phyloP scores from a whole-genome alignment of 2,888 invertebrate species.

The Microchrysa polita region DNA sequence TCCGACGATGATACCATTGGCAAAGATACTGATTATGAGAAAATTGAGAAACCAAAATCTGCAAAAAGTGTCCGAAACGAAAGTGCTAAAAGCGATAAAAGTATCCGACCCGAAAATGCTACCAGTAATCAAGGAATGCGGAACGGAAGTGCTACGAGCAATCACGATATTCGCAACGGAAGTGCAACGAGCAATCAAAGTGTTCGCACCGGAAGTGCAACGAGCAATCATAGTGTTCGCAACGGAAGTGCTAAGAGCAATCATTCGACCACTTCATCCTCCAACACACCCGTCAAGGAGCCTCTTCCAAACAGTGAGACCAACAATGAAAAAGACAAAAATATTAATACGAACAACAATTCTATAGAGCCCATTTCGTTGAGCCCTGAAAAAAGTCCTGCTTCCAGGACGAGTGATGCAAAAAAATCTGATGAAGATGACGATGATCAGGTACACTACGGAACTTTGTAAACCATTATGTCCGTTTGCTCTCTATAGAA shows the following conservation, averaged over 20 bases:
- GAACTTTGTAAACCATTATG: slow-evolving; percentile 60
- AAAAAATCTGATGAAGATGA: slow-evolving; percentile 55
- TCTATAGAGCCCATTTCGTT: slow-evolving; percentile 37
- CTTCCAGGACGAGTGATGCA: slow-evolving; percentile 51
- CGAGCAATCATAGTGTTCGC: too few species aligned
- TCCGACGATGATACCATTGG: background rate
- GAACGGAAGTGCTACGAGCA: too few species aligned
- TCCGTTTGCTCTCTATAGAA: background rate
- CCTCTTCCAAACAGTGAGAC: slow-evolving; percentile 46
- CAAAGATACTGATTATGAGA: background rate
- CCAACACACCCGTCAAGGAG: background rate
- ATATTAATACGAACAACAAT: slow-evolving; percentile 40
- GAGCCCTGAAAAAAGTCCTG: slow-evolving; percentile 30
- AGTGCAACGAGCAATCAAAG: too few species aligned
- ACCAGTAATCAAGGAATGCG: too few species aligned
- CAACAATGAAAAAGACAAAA: slow-evolving; percentile 25
- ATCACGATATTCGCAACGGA: too few species aligned
- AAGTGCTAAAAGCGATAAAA: too few species aligned
- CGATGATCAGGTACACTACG: slow-evolving; percentile 64
- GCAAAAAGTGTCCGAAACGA: slow-evolving; percentile 6
- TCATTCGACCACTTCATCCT: background rate
- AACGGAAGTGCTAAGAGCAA: too few species aligned
- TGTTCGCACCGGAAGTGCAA: too few species aligned
- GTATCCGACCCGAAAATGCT: too few species aligned
- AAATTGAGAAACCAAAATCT: slow-evolving; percentile 24